A percentile compares a stretch with the other conserved stretches of the same genome.
phyloP scores from a whole-genome alignment of 2,888 invertebrate species.

The Erannis defoliaria region DNA sequence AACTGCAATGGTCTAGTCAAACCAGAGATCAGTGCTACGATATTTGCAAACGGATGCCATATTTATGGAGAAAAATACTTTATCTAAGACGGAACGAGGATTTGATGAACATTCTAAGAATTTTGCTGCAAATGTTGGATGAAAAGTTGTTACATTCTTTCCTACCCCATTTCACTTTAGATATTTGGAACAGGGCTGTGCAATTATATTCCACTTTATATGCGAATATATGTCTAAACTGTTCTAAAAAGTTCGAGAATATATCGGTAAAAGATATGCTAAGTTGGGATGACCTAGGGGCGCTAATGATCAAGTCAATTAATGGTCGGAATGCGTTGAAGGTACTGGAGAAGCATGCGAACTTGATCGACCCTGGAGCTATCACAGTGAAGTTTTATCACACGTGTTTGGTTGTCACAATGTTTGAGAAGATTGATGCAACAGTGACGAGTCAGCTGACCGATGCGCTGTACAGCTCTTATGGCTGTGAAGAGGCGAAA shows the following conservation, averaged over 20 bases:
- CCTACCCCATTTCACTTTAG: constrained; percentile 83
- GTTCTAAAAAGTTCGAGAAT: constrained; percentile 80
- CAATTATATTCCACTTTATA: constrained; percentile 85
- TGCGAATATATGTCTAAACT: constrained; percentile 87
- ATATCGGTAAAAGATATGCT: constrained; percentile 79
- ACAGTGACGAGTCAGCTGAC: constrained; percentile 67
- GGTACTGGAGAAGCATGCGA: constrained; percentile 85
- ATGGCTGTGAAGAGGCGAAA: constrained; percentile 71
- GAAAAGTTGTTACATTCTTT: constrained; percentile 83
- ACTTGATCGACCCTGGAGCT: constrained; percentile 84
- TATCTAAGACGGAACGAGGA: constrained; percentile 80
- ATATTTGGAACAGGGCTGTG: constrained; percentile 87
- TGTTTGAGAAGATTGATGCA: constrained; percentile 76
- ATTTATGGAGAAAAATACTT: constrained; percentile 87
- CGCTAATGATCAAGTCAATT: constrained; percentile 87
- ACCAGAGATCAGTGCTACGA: constrained; percentile 79
- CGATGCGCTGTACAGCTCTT: constrained; percentile 73
- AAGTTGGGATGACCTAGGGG: constrained; percentile 87
- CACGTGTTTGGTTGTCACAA: constrained; percentile 80
- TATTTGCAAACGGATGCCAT: constrained; percentile 87
- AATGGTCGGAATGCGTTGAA: constrained; percentile 86
- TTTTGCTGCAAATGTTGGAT: constrained; percentile 88
- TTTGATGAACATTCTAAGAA: constrained; percentile 81
- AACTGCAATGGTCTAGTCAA: constrained; percentile 77
- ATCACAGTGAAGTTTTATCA: constrained; percentile 88